Evolutionary conservation across 1,140 invertebrate species (phyloP).

Genomic region (Megalopta genalis): DNA sequence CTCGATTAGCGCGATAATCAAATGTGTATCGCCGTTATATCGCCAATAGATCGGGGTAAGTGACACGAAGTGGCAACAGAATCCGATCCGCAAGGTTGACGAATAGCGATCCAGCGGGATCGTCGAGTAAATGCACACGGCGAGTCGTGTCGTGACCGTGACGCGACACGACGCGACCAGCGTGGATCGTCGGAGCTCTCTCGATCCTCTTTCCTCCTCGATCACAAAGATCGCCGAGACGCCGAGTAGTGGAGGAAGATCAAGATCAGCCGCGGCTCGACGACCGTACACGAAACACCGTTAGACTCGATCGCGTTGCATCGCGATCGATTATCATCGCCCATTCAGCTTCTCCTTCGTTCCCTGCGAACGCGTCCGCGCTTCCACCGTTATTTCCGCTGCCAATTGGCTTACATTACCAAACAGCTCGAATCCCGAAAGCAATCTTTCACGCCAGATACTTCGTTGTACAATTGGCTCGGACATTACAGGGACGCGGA

Average conservation of each 20-base stretch:
- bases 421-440: no score
- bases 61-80: background rate
- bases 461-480: no score
- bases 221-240: conserved; percentile 29
- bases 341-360: conserved; percentile 28
- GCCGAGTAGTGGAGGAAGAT: conserved; percentile 47
- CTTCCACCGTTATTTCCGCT: no score
- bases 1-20: no score
- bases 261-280: conserved; percentile 48
- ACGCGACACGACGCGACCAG: no score
- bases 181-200: conserved; percentile 22
- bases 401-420: no score
- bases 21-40: no score
- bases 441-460: no score
- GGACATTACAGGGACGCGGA: no score
- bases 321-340: conserved; percentile 39
- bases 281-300: conserved; percentile 62
- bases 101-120: conserved; percentile 23
- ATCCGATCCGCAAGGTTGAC: conserved; percentile 15
- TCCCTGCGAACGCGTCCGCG: background rate
- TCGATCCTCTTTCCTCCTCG: conserved; percentile 30
- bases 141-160: conserved; percentile 20
- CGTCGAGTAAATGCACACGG: conserved; percentile 11
- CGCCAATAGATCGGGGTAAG: no score
- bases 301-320: conserved; percentile 51